Conservation (phyloP, 2,797 vertebrate genomes). For the Siniperca scherzeri region DNA sequence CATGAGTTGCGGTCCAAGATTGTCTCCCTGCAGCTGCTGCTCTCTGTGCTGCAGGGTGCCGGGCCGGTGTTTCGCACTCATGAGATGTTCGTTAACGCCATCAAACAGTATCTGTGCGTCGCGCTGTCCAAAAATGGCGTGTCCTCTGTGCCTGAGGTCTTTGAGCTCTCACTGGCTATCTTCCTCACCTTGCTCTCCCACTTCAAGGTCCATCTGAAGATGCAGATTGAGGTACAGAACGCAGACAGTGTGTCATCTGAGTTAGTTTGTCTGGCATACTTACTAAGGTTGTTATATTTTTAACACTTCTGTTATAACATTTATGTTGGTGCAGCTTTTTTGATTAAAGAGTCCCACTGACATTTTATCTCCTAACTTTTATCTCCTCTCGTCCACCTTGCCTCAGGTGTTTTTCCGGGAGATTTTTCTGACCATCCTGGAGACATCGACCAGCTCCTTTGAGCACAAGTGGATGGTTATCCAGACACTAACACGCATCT, state of each 20-base stretch:
- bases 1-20: conserved; percentile 97
- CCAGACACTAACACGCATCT: conserved; percentile 97
- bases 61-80: conserved; percentile 96
- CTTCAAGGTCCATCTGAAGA: conserved; percentile 98
- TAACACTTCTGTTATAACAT: not conserved
- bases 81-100: conserved; percentile 98
- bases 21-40: conserved; percentile 95
- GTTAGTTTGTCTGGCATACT: not conserved
- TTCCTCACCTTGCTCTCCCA: conserved; percentile 97
- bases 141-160: conserved; percentile 97
- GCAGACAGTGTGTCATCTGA: not conserved
- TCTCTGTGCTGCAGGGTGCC: conserved; percentile 95
- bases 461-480: conserved; percentile 99
- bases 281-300: not conserved
- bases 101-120: conserved; percentile 98
- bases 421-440: conserved; percentile 97
- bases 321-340: not conserved
- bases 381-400: not conserved
- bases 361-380: not conserved
- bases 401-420: conserved; percentile 97
- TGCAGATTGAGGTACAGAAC: conserved; percentile 95
- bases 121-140: conserved; percentile 97
- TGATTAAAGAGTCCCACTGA: not conserved
- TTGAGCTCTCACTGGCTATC: conserved; percentile 96
- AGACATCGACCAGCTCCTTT: conserved; percentile 97